Evolutionary conservation across 1,140 invertebrate genomes (phyloP).

Genomic region (Prorops nasuta): DNA sequence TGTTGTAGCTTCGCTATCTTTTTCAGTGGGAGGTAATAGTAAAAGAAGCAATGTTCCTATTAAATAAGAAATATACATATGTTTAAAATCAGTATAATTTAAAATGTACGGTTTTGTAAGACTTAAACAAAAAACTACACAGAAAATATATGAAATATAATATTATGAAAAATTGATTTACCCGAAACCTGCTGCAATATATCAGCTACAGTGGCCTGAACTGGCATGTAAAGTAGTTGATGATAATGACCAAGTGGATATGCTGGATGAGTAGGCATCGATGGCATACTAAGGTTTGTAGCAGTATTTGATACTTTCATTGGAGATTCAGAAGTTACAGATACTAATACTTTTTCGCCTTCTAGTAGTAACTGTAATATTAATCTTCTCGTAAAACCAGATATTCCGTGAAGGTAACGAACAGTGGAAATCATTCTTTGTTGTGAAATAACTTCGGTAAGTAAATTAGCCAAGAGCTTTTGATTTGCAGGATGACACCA

Average conservation of each 20-base stretch:
- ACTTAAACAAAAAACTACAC: no score
- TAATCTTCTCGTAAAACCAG: conserved; percentile 82
- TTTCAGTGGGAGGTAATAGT: conserved; percentile 44
- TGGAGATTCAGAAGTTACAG: conserved; percentile 61
- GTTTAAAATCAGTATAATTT: no score
- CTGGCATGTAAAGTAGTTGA: conserved; percentile 70
- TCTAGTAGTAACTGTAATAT: conserved; percentile 83
- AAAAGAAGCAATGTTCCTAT: conserved; percentile 46
- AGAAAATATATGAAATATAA: no score
- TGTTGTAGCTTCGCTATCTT: conserved; percentile 41
- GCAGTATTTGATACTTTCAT: conserved; percentile 44
- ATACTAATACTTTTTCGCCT: conserved; percentile 78
- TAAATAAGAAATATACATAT: no score
- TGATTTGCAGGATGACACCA: conserved; percentile 84
- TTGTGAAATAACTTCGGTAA: conserved; percentile 71
- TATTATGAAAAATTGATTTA: conserved; percentile 35
- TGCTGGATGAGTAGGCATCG: conserved; percentile 51
- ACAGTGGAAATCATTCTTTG: conserved; percentile 64
- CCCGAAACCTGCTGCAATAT: conserved; percentile 61
- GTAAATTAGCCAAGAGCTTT: conserved; percentile 73
- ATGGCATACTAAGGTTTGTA: conserved; percentile 35
- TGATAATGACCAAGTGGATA: conserved; percentile 60
- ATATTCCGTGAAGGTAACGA: conserved; percentile 65
- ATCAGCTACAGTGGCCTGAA: conserved; percentile 69
- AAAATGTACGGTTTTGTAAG: no score